Base-by-base conservation (phyloP, 1,140 invertebrate species). In the Epicauta chinensis region DNA sequence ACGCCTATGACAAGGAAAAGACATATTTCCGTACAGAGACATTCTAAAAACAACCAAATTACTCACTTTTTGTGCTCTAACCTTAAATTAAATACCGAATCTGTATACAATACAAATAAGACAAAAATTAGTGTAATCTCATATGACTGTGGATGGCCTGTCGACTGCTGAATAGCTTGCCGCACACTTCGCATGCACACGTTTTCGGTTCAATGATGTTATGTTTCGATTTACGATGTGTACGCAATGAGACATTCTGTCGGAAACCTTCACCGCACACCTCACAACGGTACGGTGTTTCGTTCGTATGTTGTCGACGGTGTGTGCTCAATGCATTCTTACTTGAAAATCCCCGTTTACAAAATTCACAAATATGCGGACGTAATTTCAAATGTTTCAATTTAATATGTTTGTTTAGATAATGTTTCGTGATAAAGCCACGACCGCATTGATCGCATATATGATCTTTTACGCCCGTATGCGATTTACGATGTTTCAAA, bases 371-470 rank as follows among this genome's bases (percentile, higher is more conserved):
- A 49, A 49, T 39, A n/a, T 31, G 40, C 36, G 46, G 46, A 1
- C 46, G 35, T 30, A 49, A 16, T 32, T 40, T 49, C 14, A 49
- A 31, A 16, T 49, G 46, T 30, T 34, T 38, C 32, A 38, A 38
- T 14, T 49, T 49, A 2, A 49, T 39, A 14, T 49, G 46, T 40
- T 49, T 49, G 31, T 39, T 49, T 2, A 49, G 30, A 30, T 40
- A 40, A 16, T 15, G 29, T 10, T 16, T 23, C 3, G 46, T 49
- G 36, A 49, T 14, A 40, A 49, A 49, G 16, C 34, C 17, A 13
- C 38, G 37, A 10, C 46, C 46, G 31, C 46, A 49, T n/a, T 9
- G 16, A 6, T 49, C 46, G 40, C 46, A 49, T 14, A 30, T 30
- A 30, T 49, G 36, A 11, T 23, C 11, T 29, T 40, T 49, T 17